phyloP scores from a whole-genome alignment of 2,113 vertebrate species.

The Xerus inauris region DNA sequence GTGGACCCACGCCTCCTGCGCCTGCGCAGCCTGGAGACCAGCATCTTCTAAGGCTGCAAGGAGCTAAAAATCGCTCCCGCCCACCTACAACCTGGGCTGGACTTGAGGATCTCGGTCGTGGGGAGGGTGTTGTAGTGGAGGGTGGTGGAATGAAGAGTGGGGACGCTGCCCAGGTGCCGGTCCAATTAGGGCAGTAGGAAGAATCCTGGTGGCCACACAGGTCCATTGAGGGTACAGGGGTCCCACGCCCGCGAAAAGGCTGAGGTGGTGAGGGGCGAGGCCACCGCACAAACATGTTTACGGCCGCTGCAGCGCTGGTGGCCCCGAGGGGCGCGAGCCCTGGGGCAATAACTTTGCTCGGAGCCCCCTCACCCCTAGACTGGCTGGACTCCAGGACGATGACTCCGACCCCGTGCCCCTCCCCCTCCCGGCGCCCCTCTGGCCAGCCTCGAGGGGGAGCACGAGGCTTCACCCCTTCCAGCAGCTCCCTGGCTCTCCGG shows the following conservation, averaged over 20 bases:
- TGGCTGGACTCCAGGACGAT: background rate
- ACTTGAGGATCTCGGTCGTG: constrained; percentile 54
- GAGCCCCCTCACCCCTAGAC: background rate
- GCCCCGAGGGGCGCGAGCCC: constrained; percentile 70
- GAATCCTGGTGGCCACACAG: background rate
- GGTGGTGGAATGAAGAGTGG: constrained; percentile 19
- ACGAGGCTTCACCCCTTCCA: background rate
- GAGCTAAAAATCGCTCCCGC: constrained; percentile 83
- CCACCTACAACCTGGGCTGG: constrained; percentile 82
- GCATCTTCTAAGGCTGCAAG: constrained; percentile 59
- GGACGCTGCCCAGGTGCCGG: constrained; percentile 56
- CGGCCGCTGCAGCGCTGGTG: background rate
- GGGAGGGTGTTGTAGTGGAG: constrained; percentile 43
- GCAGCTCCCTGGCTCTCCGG: background rate
- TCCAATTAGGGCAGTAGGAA: constrained; percentile 71
- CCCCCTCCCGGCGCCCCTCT: background rate
- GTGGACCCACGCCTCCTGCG: constrained; percentile 59
- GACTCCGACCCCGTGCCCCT: constrained; percentile 2
- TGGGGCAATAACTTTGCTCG: constrained; percentile 71
- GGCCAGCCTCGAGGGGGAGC: constrained; percentile 25
- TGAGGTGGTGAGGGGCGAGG: constrained; percentile 45
- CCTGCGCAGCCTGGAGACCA: constrained; percentile 72
- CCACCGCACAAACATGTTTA: constrained; percentile 75
- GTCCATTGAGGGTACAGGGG: background rate
- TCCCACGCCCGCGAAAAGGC: background rate